Conservation (phyloP, 2,888 invertebrate genomes). For the Hymenopus coronatus region DNA sequence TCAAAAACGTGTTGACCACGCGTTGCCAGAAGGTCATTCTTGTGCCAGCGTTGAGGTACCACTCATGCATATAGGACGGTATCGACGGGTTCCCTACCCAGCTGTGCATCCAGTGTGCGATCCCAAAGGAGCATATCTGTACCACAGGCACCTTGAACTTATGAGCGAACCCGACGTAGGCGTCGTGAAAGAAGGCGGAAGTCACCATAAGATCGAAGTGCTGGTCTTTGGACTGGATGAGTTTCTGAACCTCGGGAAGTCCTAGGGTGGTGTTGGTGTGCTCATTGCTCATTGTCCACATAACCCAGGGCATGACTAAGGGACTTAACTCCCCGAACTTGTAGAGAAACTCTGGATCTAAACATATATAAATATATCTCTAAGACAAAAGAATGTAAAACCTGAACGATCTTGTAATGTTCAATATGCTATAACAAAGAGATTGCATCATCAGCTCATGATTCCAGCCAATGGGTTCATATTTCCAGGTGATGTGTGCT, state of each 20-base stretch:
- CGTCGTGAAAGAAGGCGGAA: conserved; percentile 27
- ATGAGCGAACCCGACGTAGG: conserved; percentile 26
- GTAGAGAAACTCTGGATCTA: not conserved
- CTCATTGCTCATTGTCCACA: conserved; percentile 1
- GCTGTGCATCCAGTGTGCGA: conserved; percentile 48
- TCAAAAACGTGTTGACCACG: conserved; percentile 48
- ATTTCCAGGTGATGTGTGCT: too few relatives aligned
- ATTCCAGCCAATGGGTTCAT: too few relatives aligned
- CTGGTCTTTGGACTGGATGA: conserved; percentile 15
- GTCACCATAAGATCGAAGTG: conserved; percentile 30
- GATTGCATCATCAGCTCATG: too few relatives aligned
- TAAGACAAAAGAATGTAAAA: too few relatives aligned
- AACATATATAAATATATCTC: not conserved
- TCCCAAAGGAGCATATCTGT: conserved; percentile 48
- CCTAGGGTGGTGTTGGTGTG: not conserved
- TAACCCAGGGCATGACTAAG: not conserved
- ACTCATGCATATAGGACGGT: conserved; percentile 52
- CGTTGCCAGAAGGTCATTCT: conserved; percentile 49
- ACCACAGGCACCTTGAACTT: conserved; percentile 39
- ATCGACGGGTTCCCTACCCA: conserved; percentile 51
- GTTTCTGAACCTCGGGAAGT: conserved; percentile 10
- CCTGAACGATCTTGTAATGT: too few relatives aligned
- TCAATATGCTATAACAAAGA: too few relatives aligned
- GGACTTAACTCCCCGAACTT: not conserved
- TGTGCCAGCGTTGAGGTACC: conserved; percentile 50